Evolutionary conservation across 2,113 vertebrate genomes (phyloP), one percentile per base, ranked within the genome.

Genomic region (Oreochromis aureus): DNA sequence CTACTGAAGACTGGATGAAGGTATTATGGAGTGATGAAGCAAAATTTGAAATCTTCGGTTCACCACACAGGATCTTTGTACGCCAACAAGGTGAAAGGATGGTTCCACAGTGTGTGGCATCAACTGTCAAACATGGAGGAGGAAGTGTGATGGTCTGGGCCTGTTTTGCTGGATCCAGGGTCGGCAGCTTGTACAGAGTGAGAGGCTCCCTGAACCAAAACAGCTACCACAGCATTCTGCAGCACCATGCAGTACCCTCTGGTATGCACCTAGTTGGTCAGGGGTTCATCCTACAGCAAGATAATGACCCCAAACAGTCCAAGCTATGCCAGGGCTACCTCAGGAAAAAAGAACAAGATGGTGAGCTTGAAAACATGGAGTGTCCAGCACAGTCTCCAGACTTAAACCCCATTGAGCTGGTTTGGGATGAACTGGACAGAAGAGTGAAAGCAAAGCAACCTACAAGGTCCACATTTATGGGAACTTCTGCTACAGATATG

Each of bases 301-400:
- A 2, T 36, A 36, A 66, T 18, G 18, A 66, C 61, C 18, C 36
- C n/a, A 36, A 66, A 36, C 32, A 63, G 18, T 63, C 59, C 59
- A 7, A 36, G 18, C 32, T 66, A n/a, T 3, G 32, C 10, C 1
- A 66, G 1, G n/a, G 3, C 18, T 19, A 63, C 30, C 9, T 34
- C 30, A 19, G 30, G 30, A 34, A 4, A 2, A 63, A 34, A 34
- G 59, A 63, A 30, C 24, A 30, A 34, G 30, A 63, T 63, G 59
- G 0, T 36, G 0, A 63, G 18, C 32, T n/a, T n/a, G 32, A 66
- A 36, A 66, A 66, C 61, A 66, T 0, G 2, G 18, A 66, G 61
- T 39, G 32, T n/a, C 61, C 1, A 55, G n/a, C 53, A 22, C 32
- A 1, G 61, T 66, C 61, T 66, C 61, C 0, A 2, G 1, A 66